phyloP scores from a whole-genome alignment of 1,140 invertebrate species.

The Oncopodura yosiiana region DNA sequence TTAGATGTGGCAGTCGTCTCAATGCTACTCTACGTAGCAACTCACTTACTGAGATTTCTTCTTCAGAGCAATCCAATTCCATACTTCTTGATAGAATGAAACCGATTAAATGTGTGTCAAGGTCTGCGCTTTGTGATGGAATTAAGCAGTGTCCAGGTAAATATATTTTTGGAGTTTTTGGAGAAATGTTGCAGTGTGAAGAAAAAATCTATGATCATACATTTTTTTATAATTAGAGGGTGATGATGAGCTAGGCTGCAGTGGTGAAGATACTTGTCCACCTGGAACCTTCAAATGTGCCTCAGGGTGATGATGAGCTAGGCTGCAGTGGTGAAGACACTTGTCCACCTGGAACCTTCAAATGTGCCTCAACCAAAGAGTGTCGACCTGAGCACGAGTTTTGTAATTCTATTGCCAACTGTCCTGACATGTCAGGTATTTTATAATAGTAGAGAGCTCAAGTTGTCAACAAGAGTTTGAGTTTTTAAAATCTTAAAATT shows the following conservation, averaged over 20 bases:
- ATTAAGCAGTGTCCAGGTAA: constrained; percentile 24
- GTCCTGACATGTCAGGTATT: constrained; percentile 65
- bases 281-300: constrained; percentile 33
- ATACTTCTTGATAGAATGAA: constrained; percentile 8
- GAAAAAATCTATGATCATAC: not conserved
- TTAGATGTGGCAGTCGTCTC: constrained; percentile 35
- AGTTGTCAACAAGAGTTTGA: too few species aligned
- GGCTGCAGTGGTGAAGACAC: constrained; percentile 20
- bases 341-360: constrained; percentile 33
- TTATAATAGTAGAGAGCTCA: too few species aligned
- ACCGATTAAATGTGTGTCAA: constrained; percentile 30
- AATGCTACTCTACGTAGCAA: not conserved
- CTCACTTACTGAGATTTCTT: too few species aligned
- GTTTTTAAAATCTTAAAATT: too few species aligned
- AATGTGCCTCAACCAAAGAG: constrained; percentile 31
- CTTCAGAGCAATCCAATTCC: too few species aligned
- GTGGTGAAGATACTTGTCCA: constrained; percentile 27
- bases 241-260: constrained; percentile 3
- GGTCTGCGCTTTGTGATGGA: constrained; percentile 29
- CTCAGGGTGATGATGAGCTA: constrained; percentile 20
- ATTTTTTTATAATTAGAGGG: not conserved
- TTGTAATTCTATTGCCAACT: constrained; percentile 67
- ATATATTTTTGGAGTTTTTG: not conserved
- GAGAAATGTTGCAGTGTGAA: not conserved
- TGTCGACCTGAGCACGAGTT: constrained; percentile 28